These are phyloP conservation scores for Alcedo atthis DNA, from an alignment of 2,797 vertebrate species.

Conservation along the genomic window DNA sequence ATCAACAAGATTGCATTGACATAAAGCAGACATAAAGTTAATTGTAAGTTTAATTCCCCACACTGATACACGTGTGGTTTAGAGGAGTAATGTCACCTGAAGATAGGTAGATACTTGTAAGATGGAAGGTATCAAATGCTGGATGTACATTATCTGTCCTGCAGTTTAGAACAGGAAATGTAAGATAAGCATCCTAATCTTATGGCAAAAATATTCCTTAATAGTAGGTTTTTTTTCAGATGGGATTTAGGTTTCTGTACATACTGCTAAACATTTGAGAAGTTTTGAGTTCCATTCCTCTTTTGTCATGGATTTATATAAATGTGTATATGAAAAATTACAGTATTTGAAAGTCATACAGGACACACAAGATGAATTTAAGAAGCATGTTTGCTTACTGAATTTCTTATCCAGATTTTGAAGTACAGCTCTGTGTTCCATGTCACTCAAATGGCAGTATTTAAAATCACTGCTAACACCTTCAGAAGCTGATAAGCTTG, in stretches of 20 bases:
- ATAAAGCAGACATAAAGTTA: neutral
- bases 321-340: neutral
- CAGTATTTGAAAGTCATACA: neutral
- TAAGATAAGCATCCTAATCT: neutral
- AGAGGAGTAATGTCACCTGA: neutral
- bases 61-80: neutral
- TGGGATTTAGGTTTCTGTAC: neutral
- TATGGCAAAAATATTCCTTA: neutral
- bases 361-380: neutral
- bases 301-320: neutral
- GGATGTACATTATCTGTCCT: neutral
- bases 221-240: neutral
- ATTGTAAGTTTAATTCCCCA: neutral
- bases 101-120: neutral
- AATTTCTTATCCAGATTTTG: slow-evolving; percentile 23
- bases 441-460: neutral
- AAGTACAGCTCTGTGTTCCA: neutral
- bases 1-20: neutral
- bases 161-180: neutral
- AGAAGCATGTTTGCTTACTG: neutral
- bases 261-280: neutral
- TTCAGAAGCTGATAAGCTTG: slow-evolving; percentile 48
- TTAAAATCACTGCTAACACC: slow-evolving; percentile 36
- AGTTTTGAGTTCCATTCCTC: neutral
- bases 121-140: neutral